Evolutionary conservation across 2,797 vertebrate genomes (phyloP).

Genomic region (Lindbergichthys nudifrons): DNA sequence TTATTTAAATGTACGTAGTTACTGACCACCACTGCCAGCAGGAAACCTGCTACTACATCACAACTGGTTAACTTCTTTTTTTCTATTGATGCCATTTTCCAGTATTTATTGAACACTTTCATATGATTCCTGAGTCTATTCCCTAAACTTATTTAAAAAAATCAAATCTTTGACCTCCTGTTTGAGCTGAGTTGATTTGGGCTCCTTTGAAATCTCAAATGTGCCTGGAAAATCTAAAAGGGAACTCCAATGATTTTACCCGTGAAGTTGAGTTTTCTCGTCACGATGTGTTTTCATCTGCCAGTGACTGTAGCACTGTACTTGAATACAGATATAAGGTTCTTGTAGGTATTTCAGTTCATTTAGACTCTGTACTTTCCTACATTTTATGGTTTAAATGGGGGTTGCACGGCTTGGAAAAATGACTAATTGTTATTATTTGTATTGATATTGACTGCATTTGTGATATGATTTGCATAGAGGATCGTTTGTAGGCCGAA

Average conservation of each 20-base stretch:
- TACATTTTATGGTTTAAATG: too few species aligned
- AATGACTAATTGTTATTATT: too few species aligned
- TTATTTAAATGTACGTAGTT: too few species aligned
- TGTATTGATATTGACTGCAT: too few species aligned
- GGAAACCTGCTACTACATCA: background rate
- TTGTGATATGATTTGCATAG: too few species aligned
- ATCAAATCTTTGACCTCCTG: background rate
- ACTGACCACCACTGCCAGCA: background rate
- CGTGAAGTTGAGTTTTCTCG: constrained; percentile 3
- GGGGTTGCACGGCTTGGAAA: too few species aligned
- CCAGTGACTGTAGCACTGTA: too few species aligned
- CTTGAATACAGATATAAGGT: too few species aligned
- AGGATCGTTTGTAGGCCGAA: too few species aligned
- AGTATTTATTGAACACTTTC: background rate
- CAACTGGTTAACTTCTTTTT: background rate
- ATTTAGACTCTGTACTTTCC: too few species aligned
- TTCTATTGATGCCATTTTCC: background rate
- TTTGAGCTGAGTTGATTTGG: constrained; percentile 2
- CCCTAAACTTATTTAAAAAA: background rate
- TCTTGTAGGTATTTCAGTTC: too few species aligned
- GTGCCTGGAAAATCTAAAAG: constrained; percentile 1
- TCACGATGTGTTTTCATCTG: too few species aligned
- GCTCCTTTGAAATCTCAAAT: background rate
- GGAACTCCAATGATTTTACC: background rate
- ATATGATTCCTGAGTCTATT: background rate